These are phyloP conservation scores for Rhagonycha lutea DNA, from an alignment of 2,888 invertebrate species.

Conservation along the genomic window DNA sequence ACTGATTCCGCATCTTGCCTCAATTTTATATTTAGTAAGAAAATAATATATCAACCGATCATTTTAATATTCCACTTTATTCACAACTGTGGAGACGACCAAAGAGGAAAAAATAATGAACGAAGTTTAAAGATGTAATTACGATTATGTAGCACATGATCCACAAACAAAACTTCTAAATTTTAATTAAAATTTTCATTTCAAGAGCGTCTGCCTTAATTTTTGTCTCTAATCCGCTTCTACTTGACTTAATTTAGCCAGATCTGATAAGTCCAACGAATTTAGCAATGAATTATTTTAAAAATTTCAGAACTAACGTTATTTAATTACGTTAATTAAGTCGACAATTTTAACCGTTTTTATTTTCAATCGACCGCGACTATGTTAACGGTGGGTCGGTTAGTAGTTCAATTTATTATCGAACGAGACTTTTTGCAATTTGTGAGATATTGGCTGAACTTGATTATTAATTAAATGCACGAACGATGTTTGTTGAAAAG, in stretches of 20 bases:
- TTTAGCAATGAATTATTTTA: not conserved
- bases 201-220: not conserved
- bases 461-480: not conserved
- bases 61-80: not conserved
- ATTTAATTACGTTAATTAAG: not conserved
- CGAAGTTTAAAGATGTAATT: not conserved
- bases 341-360: not conserved
- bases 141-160: not conserved
- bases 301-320: not conserved
- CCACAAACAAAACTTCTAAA: not conserved
- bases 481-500: not conserved
- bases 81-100: not conserved
- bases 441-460: not conserved
- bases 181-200: constrained; percentile 4
- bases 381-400: not conserved
- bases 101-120: not conserved
- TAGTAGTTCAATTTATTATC: not conserved
- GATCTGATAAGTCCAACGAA: not conserved
- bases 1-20: not conserved
- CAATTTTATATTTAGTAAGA: not conserved
- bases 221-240: not conserved
- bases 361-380: not conserved
- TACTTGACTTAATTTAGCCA: not conserved
- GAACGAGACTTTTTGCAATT: not conserved
- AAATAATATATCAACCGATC: not conserved